These are phyloP conservation scores for Drosophila ambigua DNA, from an alignment of 1,140 invertebrate species.

Conservation along the genomic window DNA sequence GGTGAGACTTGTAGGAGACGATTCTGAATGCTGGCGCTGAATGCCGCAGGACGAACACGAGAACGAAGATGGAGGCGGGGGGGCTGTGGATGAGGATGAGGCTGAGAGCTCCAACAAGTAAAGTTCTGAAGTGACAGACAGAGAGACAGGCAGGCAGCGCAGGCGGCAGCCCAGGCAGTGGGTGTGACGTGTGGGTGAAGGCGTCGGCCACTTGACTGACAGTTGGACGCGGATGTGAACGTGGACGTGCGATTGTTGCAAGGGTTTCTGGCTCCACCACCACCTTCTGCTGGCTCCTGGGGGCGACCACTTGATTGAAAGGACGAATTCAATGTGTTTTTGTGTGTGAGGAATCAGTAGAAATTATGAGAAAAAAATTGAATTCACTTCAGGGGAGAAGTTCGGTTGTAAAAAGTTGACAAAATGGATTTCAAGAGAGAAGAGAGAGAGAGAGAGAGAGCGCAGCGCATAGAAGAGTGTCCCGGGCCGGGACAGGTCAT, in stretches of 20 bases:
- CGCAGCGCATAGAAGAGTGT: not conserved
- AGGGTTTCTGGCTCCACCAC: slow-evolving; percentile 18
- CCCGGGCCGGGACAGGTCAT: slow-evolving; percentile 29
- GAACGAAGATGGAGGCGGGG: not conserved
- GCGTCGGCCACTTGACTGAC: slow-evolving; percentile 75
- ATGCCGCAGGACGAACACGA: slow-evolving; percentile 7
- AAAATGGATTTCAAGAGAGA: slow-evolving; percentile 61
- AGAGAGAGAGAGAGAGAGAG: not conserved
- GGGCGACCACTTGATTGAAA: slow-evolving; percentile 68
- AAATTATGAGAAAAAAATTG: slow-evolving; percentile 76
- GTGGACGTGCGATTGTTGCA: slow-evolving; percentile 59
- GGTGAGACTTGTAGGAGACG: slow-evolving; percentile 23
- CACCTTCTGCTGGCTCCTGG: not conserved
- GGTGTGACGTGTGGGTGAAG: slow-evolving; percentile 59
- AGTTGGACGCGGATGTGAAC: slow-evolving; percentile 69
- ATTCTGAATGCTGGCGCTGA: slow-evolving; percentile 18
- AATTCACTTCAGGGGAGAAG: slow-evolving; percentile 47
- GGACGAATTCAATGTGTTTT: slow-evolving; percentile 68
- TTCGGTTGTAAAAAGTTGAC: slow-evolving; percentile 74
- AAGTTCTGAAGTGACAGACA: slow-evolving; percentile 76
- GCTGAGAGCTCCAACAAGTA: slow-evolving; percentile 54
- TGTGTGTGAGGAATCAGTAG: slow-evolving; percentile 8
- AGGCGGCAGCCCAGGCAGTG: slow-evolving; percentile 23
- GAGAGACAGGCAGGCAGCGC: slow-evolving; percentile 18
- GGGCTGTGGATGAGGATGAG: slow-evolving; percentile 7